Percentiles rank a stretch among this genome's conserved stretches.
Evolutionary conservation across 1,140 invertebrate genomes (phyloP).

Genomic region (Drosophila pachea): DNA sequence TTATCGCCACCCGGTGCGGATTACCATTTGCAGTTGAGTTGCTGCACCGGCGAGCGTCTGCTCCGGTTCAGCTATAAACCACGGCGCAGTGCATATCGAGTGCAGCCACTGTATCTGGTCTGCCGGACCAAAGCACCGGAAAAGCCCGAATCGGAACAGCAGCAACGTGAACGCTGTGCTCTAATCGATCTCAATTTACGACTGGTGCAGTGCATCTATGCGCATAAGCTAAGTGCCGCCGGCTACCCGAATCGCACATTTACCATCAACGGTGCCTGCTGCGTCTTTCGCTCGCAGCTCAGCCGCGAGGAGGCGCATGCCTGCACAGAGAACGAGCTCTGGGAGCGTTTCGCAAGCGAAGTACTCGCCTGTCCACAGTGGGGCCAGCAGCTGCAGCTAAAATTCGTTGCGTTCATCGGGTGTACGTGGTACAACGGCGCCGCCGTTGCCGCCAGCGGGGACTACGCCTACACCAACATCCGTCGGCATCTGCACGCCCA

Average conservation of each 20-base stretch:
- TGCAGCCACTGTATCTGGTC: conserved; percentile 87
- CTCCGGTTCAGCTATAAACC: conserved; percentile 46
- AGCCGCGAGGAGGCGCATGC: conserved; percentile 85
- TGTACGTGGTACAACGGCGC: conserved; percentile 89
- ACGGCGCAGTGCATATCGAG: conserved; percentile 68
- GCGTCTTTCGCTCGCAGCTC: conserved; percentile 86
- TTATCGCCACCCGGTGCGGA: neutral
- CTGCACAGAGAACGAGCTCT: conserved; percentile 89
- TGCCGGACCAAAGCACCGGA: conserved; percentile 83
- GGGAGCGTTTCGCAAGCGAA: conserved; percentile 90
- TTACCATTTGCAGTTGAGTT: conserved; percentile 43
- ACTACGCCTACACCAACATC: conserved; percentile 86
- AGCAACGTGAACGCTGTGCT: conserved; percentile 78
- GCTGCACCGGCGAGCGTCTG: conserved; percentile 43
- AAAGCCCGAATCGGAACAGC: conserved; percentile 63
- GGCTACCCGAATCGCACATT: conserved; percentile 91
- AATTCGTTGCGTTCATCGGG: conserved; percentile 94
- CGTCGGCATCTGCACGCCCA: conserved; percentile 88
- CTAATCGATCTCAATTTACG: conserved; percentile 88
- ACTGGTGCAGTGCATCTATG: conserved; percentile 91
- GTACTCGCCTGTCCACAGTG: conserved; percentile 84
- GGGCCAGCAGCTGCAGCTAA: conserved; percentile 81
- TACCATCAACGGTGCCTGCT: conserved; percentile 83
- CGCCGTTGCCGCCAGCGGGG: conserved; percentile 79
- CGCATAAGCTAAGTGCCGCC: conserved; percentile 91